Conservation (phyloP, 2,797 vertebrate species). For the Crocodylus rhombifer region DNA sequence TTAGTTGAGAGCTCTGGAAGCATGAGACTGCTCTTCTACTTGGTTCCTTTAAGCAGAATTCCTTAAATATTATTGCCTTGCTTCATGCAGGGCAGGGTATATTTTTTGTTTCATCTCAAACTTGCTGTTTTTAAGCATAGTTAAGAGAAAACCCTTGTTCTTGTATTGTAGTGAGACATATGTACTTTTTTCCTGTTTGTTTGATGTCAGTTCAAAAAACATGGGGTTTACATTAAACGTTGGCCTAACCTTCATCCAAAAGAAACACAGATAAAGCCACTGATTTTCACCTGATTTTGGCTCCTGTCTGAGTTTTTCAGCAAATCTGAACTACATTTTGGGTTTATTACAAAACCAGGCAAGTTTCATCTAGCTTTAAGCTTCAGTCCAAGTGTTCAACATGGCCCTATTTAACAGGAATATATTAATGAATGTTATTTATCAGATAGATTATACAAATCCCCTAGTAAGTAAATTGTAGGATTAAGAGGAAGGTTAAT, state of each 20-base stretch:
- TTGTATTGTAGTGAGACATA: neutral
- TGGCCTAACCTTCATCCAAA: neutral
- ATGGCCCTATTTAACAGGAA: slow-evolving; percentile 45
- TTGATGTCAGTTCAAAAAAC: neutral
- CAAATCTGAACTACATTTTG: slow-evolving; percentile 52
- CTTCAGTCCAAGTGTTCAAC: slow-evolving; percentile 47
- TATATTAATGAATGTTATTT: slow-evolving; percentile 70
- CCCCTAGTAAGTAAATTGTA: slow-evolving; percentile 70
- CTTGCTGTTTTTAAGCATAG: neutral
- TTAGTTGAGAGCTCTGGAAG: neutral
- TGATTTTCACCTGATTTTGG: slow-evolving; percentile 37
- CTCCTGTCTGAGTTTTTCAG: slow-evolving; percentile 52
- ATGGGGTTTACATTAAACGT: neutral
- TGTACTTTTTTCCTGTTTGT: neutral
- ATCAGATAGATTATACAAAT: slow-evolving; percentile 68
- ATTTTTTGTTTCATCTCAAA: neutral
- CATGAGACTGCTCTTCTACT: neutral
- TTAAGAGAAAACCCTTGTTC: neutral
- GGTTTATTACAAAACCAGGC: slow-evolving; percentile 62
- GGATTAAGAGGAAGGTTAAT: slow-evolving; percentile 68
- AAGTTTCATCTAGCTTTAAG: slow-evolving; percentile 50
- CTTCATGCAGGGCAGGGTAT: accelerated
- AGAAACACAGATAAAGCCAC: slow-evolving; percentile 1
- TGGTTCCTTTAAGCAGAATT: neutral
- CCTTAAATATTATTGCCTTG: neutral